Base-by-base conservation (phyloP, 1,140 invertebrate genomes). In the Cyrtorhinus lividipennis region DNA sequence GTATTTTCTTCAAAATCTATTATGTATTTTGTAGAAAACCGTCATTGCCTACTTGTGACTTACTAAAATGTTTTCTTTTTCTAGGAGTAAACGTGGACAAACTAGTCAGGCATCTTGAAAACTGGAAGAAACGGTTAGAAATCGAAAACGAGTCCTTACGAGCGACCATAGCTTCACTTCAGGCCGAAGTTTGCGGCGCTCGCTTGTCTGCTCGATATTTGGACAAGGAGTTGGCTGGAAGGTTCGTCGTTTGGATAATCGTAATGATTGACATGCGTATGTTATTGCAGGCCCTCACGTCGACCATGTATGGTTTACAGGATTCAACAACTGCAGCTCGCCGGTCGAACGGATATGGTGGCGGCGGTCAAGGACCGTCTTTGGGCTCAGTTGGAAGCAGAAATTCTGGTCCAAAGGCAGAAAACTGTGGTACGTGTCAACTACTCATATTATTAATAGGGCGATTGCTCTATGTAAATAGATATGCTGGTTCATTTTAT, bases 241-340 rank as follows among this genome's bases (percentile, higher is more conserved):
- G 81, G 80, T 81, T 78, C n/a, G 15, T 38, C 15, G 30, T 15
- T 38, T 38, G n/a, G n/a, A n/a, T n/a, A n/a, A n/a, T n/a, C n/a
- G n/a, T n/a, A n/a, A n/a, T n/a, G n/a, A n/a, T n/a, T n/a, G n/a
- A n/a, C n/a, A n/a, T n/a, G n/a, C n/a, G n/a, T n/a, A n/a, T n/a
- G n/a, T n/a, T n/a, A n/a, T n/a, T n/a, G n/a, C n/a, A n/a, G n/a
- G n/a, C n/a, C n/a, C n/a, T n/a, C n/a, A n/a, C n/a, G n/a, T n/a
- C n/a, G n/a, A n/a, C n/a, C n/a, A n/a, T n/a, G n/a, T n/a, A n/a
- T n/a, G n/a, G n/a, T n/a, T 38, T 38, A 18, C 64, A 81, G 89
- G 68, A 91, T 92, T 72, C 89, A 92, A 70, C 89, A 92, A 72
- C 80, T 92, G 66, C 89, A 92, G 72, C 72, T 92, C n/a, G 74